Percentiles rank a stretch among this genome's conserved stretches.
phyloP scores from a whole-genome alignment of 64 coral and sea anemone genomes.

The Acropora yongei region DNA sequence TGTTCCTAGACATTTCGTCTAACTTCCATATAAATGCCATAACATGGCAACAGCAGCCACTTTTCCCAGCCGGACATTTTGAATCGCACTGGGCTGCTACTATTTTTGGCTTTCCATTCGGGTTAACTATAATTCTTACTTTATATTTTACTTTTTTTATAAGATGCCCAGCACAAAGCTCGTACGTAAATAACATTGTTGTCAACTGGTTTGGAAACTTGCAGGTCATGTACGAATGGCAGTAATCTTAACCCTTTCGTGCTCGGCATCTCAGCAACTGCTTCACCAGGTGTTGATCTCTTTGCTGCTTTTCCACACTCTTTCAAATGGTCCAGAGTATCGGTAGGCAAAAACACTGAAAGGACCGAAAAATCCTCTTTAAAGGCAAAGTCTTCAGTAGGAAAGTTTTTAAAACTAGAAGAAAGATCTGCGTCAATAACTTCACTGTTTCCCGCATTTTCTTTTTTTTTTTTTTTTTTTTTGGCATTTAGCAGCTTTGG shows the following conservation, averaged over 20 bases:
- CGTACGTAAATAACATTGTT: conserved; percentile 40
- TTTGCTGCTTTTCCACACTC: conserved; percentile 52
- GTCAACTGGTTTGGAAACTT: conserved; percentile 40
- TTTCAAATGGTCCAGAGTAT: conserved; percentile 74
- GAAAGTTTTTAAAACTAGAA: conserved; percentile 8
- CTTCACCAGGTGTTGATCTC: conserved; percentile 42
- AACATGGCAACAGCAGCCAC: conserved; percentile 62
- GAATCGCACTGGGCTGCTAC: conserved; percentile 64
- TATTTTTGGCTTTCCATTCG: conserved; percentile 69
- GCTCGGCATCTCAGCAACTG: conserved; percentile 65
- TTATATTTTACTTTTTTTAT: conserved; percentile 73
- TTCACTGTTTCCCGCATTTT: no score
- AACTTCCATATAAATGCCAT: conserved; percentile 80
- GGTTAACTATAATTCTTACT: conserved; percentile 61
- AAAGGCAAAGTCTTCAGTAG: no score
- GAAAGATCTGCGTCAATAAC: no score
- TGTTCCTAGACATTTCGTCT: conserved; percentile 67
- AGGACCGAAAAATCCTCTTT: conserved; percentile 6
- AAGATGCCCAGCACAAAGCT: conserved; percentile 74
- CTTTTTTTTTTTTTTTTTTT: no score
- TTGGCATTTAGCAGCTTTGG: no score
- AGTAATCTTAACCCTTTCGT: conserved; percentile 57
- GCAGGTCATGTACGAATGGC: conserved; percentile 65
- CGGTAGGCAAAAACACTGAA: conserved; percentile 66
- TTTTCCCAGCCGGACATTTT: conserved; percentile 58